phyloP scores from a whole-genome alignment of 37 sponge, comb jelly and placozoan genomes.

The Chondrilla cf. caribensis region DNA sequence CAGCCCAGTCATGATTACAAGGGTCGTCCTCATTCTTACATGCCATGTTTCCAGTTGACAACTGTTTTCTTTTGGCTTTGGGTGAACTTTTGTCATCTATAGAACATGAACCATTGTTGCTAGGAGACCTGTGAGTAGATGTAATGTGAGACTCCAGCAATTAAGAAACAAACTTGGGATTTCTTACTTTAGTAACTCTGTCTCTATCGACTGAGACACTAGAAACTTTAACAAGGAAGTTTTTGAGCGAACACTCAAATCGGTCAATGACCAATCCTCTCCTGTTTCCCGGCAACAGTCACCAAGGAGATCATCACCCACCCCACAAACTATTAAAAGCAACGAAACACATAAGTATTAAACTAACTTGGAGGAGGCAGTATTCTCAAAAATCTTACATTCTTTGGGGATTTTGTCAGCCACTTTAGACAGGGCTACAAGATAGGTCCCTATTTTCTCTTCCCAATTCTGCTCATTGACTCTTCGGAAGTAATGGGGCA shows the following conservation, averaged over 20 bases:
- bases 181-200: too few relatives aligned
- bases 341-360: too few relatives aligned
- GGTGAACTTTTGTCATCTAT: not conserved
- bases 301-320: constrained; percentile 14
- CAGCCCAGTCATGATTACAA: not conserved
- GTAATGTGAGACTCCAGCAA: not conserved
- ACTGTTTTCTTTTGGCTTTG: not conserved
- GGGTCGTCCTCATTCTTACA: constrained; percentile 3
- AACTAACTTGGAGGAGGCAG: too few relatives aligned
- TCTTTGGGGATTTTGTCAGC: not conserved
- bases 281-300: constrained; percentile 27
- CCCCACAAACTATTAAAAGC: not conserved
- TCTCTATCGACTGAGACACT: not conserved
- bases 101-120: not conserved
- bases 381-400: too few relatives aligned
- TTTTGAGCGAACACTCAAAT: not conserved
- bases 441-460: constrained; percentile 12
- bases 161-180: too few relatives aligned
- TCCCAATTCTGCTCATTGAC: constrained; percentile 11
- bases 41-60: not conserved
- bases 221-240: constrained; percentile 5
- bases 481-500: constrained; percentile 17
- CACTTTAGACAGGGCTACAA: constrained; percentile 5
- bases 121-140: not conserved
- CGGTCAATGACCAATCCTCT: not conserved